Evolutionary conservation across 1,140 invertebrate genomes (phyloP).

Genomic region (Drosophila kohkoa): DNA sequence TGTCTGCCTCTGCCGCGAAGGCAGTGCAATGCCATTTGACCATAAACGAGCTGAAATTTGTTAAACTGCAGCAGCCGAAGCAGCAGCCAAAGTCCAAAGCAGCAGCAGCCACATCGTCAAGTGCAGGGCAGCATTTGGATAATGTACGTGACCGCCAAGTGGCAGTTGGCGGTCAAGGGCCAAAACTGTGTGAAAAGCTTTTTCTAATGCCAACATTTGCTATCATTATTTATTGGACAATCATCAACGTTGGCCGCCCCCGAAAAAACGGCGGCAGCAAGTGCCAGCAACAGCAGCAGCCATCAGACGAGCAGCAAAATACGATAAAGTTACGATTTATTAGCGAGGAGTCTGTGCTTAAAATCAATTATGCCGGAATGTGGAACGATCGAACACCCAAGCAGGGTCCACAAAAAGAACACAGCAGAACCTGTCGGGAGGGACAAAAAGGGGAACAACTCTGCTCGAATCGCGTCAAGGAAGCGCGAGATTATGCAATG

Average conservation of each 20-base stretch:
- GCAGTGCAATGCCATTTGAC: slow-evolving; percentile 77
- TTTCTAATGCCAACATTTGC: slow-evolving; percentile 61
- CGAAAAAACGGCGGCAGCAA: slow-evolving; percentile 29
- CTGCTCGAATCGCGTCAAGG: slow-evolving; percentile 40
- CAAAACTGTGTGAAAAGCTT: slow-evolving; percentile 64
- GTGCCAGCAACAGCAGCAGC: slow-evolving; percentile 27
- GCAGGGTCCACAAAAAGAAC: slow-evolving; percentile 51
- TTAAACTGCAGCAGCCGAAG: slow-evolving; percentile 47
- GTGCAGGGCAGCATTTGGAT: slow-evolving; percentile 70
- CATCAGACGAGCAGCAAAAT: slow-evolving; percentile 46
- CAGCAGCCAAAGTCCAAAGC: slow-evolving; percentile 1
- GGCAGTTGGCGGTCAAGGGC: slow-evolving; percentile 41
- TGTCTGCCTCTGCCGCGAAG: slow-evolving; percentile 63
- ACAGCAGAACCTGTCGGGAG: slow-evolving; percentile 8
- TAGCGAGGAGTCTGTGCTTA: slow-evolving; percentile 77
- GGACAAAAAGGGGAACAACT: not conserved
- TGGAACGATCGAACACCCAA: slow-evolving; percentile 83
- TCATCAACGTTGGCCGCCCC: slow-evolving; percentile 50
- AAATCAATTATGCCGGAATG: slow-evolving; percentile 85
- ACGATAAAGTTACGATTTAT: slow-evolving; percentile 85
- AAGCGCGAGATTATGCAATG: slow-evolving; percentile 76
- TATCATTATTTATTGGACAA: slow-evolving; percentile 78
- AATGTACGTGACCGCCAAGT: slow-evolving; percentile 51
- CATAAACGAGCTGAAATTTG: slow-evolving; percentile 82
- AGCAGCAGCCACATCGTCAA: slow-evolving; percentile 55